Evolutionary conservation across 2,797 vertebrate genomes (phyloP).

Genomic region (Spatula clypeata): DNA sequence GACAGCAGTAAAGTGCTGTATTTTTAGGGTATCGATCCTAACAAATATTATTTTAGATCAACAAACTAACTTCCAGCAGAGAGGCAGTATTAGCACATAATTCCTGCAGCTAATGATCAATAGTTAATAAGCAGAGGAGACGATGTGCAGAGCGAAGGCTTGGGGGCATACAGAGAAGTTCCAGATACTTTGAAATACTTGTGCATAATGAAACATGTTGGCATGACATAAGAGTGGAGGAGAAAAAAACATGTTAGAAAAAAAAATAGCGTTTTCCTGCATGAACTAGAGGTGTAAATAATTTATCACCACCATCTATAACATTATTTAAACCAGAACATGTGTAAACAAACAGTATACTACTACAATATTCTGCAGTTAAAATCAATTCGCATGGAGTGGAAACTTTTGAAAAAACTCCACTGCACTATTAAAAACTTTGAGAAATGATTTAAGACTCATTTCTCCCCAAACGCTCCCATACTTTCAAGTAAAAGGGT

Average conservation of each 20-base stretch:
- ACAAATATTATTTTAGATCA: slow-evolving; percentile 38
- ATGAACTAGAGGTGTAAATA: not conserved
- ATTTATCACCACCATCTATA: not conserved
- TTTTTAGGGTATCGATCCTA: slow-evolving; percentile 8
- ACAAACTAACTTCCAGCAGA: not conserved
- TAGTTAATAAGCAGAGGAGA: slow-evolving; percentile 23
- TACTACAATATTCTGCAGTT: not conserved
- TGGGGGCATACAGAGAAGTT: not conserved
- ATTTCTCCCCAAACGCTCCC: not conserved
- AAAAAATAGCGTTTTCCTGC: not conserved
- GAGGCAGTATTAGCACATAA: not conserved
- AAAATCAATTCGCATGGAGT: not conserved
- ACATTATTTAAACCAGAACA: not conserved
- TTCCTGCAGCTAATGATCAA: slow-evolving; percentile 36
- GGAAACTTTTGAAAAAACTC: not conserved
- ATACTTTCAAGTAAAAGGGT: not conserved
- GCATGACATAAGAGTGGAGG: not conserved
- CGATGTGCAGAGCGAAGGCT: not conserved
- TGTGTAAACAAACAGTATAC: not conserved
- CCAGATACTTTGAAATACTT: not conserved
- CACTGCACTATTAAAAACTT: not conserved
- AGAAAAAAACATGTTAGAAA: not conserved
- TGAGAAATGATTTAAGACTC: not conserved
- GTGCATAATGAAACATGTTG: not conserved
- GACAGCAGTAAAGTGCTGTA: not conserved